These are phyloP conservation scores for Dendrocincla fuliginosa DNA, from an alignment of 2,797 vertebrate species.

Conservation along the genomic window DNA sequence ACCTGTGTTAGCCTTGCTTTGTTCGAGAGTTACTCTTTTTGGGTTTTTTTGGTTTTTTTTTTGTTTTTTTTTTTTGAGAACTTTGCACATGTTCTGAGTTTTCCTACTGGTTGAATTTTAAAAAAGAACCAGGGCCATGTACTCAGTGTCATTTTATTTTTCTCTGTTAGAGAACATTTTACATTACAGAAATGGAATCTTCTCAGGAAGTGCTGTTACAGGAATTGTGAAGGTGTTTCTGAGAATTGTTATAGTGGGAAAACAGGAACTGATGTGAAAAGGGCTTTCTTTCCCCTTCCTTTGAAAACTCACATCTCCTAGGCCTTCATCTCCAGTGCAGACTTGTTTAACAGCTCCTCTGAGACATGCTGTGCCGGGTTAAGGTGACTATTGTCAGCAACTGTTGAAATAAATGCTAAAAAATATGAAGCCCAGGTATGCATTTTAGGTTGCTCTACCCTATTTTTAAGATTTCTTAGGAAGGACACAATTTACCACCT, in stretches of 20 bases:
- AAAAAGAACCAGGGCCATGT: rapidly evolving
- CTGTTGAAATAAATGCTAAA: background rate
- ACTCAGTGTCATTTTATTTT: background rate
- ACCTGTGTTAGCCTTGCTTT: background rate
- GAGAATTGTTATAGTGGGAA: background rate
- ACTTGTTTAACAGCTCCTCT: background rate
- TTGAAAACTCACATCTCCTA: background rate
- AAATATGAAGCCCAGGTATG: background rate
- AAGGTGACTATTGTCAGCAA: background rate
- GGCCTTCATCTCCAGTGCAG: background rate
- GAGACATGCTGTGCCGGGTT: background rate
- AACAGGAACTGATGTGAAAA: background rate
- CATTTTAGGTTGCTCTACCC: background rate
- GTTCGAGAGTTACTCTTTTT: background rate
- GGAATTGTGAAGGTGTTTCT: background rate
- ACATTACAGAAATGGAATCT: background rate
- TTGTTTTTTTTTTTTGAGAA: background rate
- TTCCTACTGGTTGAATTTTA: background rate
- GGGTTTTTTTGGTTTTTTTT: background rate
- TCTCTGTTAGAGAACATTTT: background rate
- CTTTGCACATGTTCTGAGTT: background rate
- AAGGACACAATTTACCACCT: background rate
- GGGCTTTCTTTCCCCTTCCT: background rate
- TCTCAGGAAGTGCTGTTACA: background rate
- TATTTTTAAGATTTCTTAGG: background rate